phyloP scores from a whole-genome alignment of 2,113 vertebrate species.

The Parus major region DNA sequence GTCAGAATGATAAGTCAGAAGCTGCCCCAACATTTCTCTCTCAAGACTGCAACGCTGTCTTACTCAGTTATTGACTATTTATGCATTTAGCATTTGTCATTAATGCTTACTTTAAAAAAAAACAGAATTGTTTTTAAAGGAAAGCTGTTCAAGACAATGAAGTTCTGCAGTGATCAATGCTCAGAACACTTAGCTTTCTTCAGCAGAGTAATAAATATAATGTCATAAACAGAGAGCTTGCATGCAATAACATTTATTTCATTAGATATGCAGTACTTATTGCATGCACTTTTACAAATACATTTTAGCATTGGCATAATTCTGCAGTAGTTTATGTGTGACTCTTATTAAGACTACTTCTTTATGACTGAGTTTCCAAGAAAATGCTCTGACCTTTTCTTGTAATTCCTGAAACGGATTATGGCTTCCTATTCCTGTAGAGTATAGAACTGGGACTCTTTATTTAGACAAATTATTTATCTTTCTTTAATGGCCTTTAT shows the following conservation, averaged over 20 bases:
- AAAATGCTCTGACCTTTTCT: conserved; percentile 52
- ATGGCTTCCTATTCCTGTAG: conserved; percentile 38
- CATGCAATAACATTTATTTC: conserved; percentile 49
- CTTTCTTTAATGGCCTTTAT: conserved; percentile 59
- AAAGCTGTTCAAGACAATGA: conserved; percentile 57
- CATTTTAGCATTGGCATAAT: conserved; percentile 50
- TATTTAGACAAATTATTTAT: conserved; percentile 59
- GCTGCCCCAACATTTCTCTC: background rate
- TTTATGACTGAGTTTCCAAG: conserved; percentile 54
- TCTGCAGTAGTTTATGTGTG: conserved; percentile 47
- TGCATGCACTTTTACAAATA: conserved; percentile 46
- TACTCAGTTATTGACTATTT: background rate
- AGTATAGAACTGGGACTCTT: conserved; percentile 44
- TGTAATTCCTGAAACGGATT: conserved; percentile 47
- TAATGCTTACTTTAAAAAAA: conserved; percentile 53
- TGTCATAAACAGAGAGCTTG: conserved; percentile 12
- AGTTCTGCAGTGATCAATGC: conserved; percentile 54
- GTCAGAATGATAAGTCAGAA: background rate
- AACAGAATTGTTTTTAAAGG: conserved; percentile 9
- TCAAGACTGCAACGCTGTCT: background rate
- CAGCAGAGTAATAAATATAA: conserved; percentile 59
- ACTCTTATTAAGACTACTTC: conserved; percentile 30
- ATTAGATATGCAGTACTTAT: conserved; percentile 59
- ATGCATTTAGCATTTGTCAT: conserved; percentile 19
- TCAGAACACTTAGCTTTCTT: conserved; percentile 45